phyloP scores from a whole-genome alignment of 2,888 invertebrate genomes.

The Lycia hirtaria region DNA sequence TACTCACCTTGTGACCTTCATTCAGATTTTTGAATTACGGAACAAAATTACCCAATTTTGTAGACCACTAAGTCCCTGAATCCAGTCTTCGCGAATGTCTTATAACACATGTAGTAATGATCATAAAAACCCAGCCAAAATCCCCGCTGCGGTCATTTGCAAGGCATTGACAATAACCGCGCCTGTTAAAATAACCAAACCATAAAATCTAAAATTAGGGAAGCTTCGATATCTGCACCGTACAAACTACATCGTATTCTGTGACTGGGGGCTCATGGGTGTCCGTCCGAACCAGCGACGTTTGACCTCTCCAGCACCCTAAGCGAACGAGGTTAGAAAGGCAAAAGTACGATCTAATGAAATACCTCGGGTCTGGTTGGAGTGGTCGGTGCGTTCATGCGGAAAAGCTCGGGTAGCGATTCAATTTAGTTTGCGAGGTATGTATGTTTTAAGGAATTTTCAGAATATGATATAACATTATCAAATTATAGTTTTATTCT shows the following conservation, averaged over 20 bases:
- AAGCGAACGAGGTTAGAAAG: constrained; percentile 31
- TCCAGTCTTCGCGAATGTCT: no score
- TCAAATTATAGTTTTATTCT: not conserved
- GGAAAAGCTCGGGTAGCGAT: constrained; percentile 54
- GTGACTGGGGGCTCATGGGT: constrained; percentile 37
- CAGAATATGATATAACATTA: not conserved
- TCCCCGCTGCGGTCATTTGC: not conserved
- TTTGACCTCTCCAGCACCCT: constrained; percentile 36
- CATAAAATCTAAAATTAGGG: constrained; percentile 40
- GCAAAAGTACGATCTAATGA: constrained; percentile 47
- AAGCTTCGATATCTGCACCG: constrained; percentile 20
- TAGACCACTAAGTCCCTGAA: no score
- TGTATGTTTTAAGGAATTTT: constrained; percentile 49
- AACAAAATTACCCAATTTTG: no score
- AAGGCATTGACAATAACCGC: constrained; percentile 28
- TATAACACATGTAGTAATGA: not conserved
- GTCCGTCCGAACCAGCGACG: constrained; percentile 45
- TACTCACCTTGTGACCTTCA: no score
- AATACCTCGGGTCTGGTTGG: constrained; percentile 48
- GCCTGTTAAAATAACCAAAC: constrained; percentile 32
- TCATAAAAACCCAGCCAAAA: not conserved
- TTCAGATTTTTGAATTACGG: no score
- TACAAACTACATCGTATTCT: constrained; percentile 7
- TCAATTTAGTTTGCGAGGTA: constrained; percentile 64
- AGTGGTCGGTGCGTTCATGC: constrained; percentile 50